These are phyloP conservation scores for Drosophila kurseongensis DNA, from an alignment of 1,140 invertebrate genomes.

Conservation along the genomic window DNA sequence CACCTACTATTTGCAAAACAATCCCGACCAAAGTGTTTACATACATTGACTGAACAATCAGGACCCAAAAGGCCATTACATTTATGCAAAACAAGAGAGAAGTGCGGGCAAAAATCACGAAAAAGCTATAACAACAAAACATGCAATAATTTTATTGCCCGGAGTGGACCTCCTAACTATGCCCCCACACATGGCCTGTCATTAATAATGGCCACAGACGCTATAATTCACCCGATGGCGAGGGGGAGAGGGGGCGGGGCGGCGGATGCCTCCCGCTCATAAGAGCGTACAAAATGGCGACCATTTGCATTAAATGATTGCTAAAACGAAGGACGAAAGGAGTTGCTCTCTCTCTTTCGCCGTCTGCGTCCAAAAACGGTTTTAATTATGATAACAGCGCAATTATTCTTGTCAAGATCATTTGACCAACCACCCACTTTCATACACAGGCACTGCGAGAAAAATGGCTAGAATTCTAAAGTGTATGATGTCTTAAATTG, in stretches of 20 bases:
- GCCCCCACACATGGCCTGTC: constrained; percentile 50
- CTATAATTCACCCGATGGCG: constrained; percentile 59
- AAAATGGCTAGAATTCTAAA: not conserved
- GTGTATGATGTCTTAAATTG: not conserved
- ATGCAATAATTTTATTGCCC: constrained; percentile 76
- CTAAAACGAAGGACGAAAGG: constrained; percentile 69
- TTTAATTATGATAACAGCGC: constrained; percentile 83
- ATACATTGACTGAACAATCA: constrained; percentile 74
- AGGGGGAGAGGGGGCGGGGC: constrained; percentile 3
- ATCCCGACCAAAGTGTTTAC: constrained; percentile 60
- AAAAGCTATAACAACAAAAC: constrained; percentile 79
- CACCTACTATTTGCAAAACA: constrained; percentile 40
- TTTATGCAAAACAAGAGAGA: constrained; percentile 66
- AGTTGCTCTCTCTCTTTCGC: constrained; percentile 12
- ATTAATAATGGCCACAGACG: constrained; percentile 80
- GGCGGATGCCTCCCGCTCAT: constrained; percentile 28
- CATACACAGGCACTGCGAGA: constrained; percentile 11
- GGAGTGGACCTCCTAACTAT: constrained; percentile 41
- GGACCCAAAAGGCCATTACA: constrained; percentile 57
- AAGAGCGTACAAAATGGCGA: constrained; percentile 78
- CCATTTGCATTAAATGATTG: constrained; percentile 83
- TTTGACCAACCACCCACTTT: constrained; percentile 53
- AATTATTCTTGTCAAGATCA: constrained; percentile 83
- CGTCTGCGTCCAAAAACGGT: constrained; percentile 69
- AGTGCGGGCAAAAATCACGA: constrained; percentile 63